Base-by-base conservation (phyloP, 2,113 vertebrate genomes). In the Laticauda laticaudata region DNA sequence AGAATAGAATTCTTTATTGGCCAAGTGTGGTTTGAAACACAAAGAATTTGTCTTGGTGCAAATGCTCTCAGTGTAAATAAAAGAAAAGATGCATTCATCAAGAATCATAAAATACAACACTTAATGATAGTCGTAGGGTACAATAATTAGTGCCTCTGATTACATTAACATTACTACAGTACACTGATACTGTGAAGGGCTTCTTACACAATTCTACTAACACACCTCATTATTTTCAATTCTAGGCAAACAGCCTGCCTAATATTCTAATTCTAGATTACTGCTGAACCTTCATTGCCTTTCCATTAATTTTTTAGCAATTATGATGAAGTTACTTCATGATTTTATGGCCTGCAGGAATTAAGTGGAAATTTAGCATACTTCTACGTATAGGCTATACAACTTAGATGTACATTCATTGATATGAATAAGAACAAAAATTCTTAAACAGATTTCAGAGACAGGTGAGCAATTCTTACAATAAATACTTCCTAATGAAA, bases 151-250 rank as follows among this genome's bases (percentile, higher is more conserved):
- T 64, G 56, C 7, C 11, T 86, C 1, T 90, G 89, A 86, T 85
- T 88, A 29, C 24, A 92, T 26, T 92, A 87, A 87, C 34, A 7
- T 12, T 39, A 88, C 4, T 0, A 0, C 21, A 93, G 45, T 86
- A 34, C 11, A 56, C 1, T 93, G 29, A 29, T 61, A 61, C 86
- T 69, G 8, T 39, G 14, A 29, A 5, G 23, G 0, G 93, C 10
- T 15, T 92, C 20, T 11, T 9, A 39, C 11, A 18, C 15, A 57
- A 26, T 1, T n/a, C 21, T 43, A 54, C 26, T 61, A 93, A 64
- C 23, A 88, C 53, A 64, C 5, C 24, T 94, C 43, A 86, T 90
- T 92, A 92, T 90, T 89, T 92, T 69, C 20, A 86, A 43, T 2
- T 90, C 92, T 89, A 85, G 12, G 18, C 26, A 2, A 53, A 14